Percentiles rank a stretch among this genome's conserved stretches.
Evolutionary conservation across 2,888 invertebrate species (phyloP).

Genomic region (Stenolophus ochropezus): DNA sequence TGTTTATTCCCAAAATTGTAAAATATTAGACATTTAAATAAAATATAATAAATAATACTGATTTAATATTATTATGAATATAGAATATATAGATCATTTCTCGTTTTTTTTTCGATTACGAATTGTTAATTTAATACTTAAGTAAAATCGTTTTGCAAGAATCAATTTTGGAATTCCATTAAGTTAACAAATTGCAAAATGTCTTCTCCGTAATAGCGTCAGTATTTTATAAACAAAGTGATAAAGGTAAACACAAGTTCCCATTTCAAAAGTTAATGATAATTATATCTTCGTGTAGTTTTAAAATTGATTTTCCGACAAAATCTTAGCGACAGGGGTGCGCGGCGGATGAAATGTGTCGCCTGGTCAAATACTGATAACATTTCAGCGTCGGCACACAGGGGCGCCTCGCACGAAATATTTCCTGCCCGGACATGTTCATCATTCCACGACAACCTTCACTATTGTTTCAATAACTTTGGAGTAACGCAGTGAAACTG

Average conservation of each 20-base stretch:
- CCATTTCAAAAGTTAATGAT: conserved; percentile 40
- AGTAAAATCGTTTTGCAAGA: too few species aligned
- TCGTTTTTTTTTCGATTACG: too few species aligned
- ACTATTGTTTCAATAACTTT: too few species aligned
- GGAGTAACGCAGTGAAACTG: too few species aligned
- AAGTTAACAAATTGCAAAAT: not conserved
- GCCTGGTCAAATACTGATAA: conserved; percentile 61
- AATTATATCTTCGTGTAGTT: conserved; percentile 50
- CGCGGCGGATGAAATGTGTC: conserved; percentile 47
- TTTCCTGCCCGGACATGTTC: not conserved
- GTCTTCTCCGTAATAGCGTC: not conserved
- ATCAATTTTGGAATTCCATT: not conserved
- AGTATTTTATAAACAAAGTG: conserved; percentile 26
- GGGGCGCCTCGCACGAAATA: not conserved
- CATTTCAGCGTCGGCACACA: conserved; percentile 42
- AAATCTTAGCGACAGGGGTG: conserved; percentile 42
- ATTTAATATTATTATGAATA: too few species aligned
- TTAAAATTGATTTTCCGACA: conserved; percentile 51
- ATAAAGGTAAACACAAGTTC: conserved; percentile 14
- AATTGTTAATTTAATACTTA: too few species aligned
- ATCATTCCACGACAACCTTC: too few species aligned
- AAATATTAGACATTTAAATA: too few species aligned
- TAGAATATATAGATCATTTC: too few species aligned
- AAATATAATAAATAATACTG: too few species aligned
- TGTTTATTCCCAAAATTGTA: too few species aligned